These are phyloP conservation scores for Philaethria dido DNA, from an alignment of 2,888 invertebrate species.

Conservation along the genomic window DNA sequence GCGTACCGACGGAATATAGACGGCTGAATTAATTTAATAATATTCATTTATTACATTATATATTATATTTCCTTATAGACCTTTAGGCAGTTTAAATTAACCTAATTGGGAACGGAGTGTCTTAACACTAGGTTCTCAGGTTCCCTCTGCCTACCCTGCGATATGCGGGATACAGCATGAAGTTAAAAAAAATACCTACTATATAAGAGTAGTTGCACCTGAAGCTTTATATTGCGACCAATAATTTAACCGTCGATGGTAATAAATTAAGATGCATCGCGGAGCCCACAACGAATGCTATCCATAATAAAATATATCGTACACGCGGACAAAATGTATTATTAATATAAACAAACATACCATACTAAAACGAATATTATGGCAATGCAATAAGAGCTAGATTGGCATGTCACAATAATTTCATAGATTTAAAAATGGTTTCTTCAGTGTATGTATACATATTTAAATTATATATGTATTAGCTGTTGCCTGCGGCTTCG, in stretches of 20 bases:
- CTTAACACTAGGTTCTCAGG: no score
- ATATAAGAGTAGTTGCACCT: no score
- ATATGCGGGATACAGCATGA: no score
- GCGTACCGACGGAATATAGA: no score
- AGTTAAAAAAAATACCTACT: no score
- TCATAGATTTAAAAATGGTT: neutral
- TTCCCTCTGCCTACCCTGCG: no score
- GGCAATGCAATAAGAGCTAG: neutral
- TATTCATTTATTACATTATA: no score
- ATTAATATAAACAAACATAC: constrained; percentile 1
- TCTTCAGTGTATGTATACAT: neutral
- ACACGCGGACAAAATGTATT: constrained; percentile 1
- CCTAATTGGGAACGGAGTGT: no score
- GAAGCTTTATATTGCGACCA: constrained; percentile 6
- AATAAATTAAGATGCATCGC: constrained; percentile 33
- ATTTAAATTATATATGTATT: neutral
- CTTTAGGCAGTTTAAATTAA: no score
- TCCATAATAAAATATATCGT: constrained; percentile 35
- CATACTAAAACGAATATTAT: neutral
- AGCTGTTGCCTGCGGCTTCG: no score
- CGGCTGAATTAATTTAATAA: no score
- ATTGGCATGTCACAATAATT: neutral
- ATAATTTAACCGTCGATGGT: constrained; percentile 24
- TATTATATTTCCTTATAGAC: no score
- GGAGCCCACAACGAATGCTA: constrained; percentile 12